Percentiles rank a stretch among this genome's conserved stretches.
Conservation (phyloP, 1,140 invertebrate genomes). For the Apis florea region DNA sequence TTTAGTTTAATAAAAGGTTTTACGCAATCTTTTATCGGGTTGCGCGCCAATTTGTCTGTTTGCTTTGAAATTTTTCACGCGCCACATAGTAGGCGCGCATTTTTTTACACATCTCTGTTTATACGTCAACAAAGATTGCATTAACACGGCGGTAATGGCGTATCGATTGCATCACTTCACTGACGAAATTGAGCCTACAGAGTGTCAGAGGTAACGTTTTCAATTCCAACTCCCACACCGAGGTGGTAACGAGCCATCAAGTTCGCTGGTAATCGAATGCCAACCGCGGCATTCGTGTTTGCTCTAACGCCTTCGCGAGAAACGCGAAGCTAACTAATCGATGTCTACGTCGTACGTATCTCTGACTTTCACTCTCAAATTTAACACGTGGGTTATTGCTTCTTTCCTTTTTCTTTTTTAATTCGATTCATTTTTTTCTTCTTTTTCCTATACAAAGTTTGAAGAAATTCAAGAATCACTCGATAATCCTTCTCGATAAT, state of each 20-base stretch:
- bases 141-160: not conserved
- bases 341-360: not conserved
- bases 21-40: not conserved
- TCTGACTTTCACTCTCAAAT: not conserved
- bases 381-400: not conserved
- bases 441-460: too few relatives aligned
- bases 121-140: not conserved
- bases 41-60: not conserved
- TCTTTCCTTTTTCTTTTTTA: not conserved
- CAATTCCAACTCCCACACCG: not conserved
- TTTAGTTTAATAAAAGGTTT: not conserved
- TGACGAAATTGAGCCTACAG: not conserved
- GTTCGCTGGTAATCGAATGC: conserved; percentile 21
- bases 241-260: conserved; percentile 25
- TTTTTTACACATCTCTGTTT: too few relatives aligned
- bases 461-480: too few relatives aligned
- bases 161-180: conserved; percentile 8
- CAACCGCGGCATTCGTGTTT: conserved; percentile 27
- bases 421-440: too few relatives aligned
- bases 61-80: not conserved
- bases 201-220: not conserved
- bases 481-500: too few relatives aligned
- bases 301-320: conserved; percentile 14
- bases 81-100: too few relatives aligned
- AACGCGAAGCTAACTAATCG: conserved; percentile 20